Percentiles rank a stretch among this genome's conserved stretches.
These are phyloP conservation scores for Brachyhypopomus occidentalis DNA, from an alignment of 2,113 vertebrate genomes.

Conservation along the genomic window DNA sequence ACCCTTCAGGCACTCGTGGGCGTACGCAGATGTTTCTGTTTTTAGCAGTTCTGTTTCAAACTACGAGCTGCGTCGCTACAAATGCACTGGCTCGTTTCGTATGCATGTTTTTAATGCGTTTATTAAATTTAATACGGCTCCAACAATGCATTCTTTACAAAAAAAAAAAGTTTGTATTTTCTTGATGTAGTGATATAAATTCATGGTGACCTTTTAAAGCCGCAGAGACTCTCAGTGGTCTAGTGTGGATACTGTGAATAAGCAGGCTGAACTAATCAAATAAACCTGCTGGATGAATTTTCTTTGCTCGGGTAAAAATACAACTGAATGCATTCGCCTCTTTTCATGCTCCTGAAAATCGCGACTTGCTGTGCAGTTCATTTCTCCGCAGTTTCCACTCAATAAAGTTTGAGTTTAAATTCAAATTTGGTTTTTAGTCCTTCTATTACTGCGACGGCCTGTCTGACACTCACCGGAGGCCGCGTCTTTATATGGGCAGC, in stretches of 20 bases:
- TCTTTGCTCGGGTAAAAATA: neutral
- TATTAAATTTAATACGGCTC: neutral
- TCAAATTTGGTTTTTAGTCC: constrained; percentile 24
- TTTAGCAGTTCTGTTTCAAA: neutral
- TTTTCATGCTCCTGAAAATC: neutral
- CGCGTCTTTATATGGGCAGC: constrained; percentile 37
- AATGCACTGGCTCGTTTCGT: neutral
- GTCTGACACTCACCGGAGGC: constrained; percentile 20
- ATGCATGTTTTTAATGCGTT: neutral
- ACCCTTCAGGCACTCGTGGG: neutral
- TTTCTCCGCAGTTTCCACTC: constrained; percentile 8
- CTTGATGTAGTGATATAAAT: neutral
- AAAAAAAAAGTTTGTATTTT: neutral
- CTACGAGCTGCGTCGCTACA: neutral
- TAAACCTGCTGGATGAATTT: neutral
- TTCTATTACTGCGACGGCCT: constrained; percentile 1
- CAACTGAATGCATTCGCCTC: neutral
- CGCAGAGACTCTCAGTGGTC: neutral
- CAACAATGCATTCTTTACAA: neutral
- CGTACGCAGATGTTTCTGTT: neutral
- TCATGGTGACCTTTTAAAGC: constrained; percentile 24
- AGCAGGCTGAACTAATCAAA: neutral
- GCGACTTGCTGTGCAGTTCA: neutral
- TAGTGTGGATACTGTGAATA: neutral
- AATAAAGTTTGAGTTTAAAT: constrained; percentile 38